Percentiles rank a stretch among this genome's conserved stretches.
phyloP scores from a whole-genome alignment of 2,113 vertebrate species.

The Budorcas taxicolor region DNA sequence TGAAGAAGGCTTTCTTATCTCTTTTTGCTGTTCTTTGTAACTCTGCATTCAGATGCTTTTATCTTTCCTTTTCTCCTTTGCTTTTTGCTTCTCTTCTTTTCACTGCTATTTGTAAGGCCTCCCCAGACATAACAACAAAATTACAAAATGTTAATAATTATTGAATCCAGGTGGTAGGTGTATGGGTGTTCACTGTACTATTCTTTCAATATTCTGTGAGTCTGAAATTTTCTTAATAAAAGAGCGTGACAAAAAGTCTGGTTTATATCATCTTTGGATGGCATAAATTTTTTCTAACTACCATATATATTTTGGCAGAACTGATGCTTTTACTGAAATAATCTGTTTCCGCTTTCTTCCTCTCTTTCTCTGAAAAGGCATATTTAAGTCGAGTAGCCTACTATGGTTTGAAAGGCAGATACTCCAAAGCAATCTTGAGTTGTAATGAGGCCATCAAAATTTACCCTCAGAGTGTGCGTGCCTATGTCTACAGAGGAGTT shows the following conservation, averaged over 20 bases:
- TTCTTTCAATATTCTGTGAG: background rate
- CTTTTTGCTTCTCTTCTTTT: no score
- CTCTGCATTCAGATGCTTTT: no score
- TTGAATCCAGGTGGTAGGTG: background rate
- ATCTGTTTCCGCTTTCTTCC: background rate
- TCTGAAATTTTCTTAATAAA: slow-evolving; percentile 1
- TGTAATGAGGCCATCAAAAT: slow-evolving; percentile 84
- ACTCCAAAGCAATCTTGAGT: slow-evolving; percentile 84
- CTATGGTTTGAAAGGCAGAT: slow-evolving; percentile 81
- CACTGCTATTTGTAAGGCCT: no score
- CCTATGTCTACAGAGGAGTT: slow-evolving; percentile 81
- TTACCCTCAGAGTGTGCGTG: slow-evolving; percentile 76
- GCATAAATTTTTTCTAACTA: background rate
- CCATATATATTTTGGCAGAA: background rate
- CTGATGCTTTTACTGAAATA: background rate
- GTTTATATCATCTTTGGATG: background rate
- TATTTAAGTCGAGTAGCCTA: slow-evolving; percentile 82
- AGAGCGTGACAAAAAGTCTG: background rate
- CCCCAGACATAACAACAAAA: background rate
- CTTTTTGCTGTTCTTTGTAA: no score
- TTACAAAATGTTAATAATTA: background rate
- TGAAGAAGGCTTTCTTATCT: no score
- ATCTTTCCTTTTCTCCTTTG: no score
- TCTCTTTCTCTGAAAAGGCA: slow-evolving; percentile 74
- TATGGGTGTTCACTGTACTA: background rate